Percentiles rank a stretch among this genome's conserved stretches.
phyloP scores from a whole-genome alignment of 2,888 invertebrate genomes.

The Hydrotaea diabolus region DNA sequence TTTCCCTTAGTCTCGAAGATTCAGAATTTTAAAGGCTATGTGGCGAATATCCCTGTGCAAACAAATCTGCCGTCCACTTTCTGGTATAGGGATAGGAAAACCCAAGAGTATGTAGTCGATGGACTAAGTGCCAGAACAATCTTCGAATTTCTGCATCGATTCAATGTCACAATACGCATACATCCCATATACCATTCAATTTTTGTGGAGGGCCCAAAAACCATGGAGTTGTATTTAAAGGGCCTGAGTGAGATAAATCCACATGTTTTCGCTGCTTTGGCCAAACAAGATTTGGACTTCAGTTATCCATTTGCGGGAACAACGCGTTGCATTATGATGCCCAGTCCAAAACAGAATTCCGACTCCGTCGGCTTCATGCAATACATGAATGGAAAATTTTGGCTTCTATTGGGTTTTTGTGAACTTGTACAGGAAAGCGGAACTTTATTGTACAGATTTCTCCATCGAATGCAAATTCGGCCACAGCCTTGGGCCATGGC shows the following conservation, averaged over 20 bases:
- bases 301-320: slow-evolving; percentile 38
- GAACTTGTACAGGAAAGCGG: neutral
- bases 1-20: neutral
- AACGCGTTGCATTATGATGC: slow-evolving; percentile 38
- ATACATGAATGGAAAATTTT: slow-evolving; percentile 27
- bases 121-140: slow-evolving; percentile 33
- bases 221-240: neutral
- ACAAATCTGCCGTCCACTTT: slow-evolving; percentile 42
- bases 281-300: slow-evolving; percentile 22
- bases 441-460: too few species aligned
- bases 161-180: slow-evolving; percentile 30
- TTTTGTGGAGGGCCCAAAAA: neutral
- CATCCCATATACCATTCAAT: slow-evolving; percentile 29
- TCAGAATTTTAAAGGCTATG: slow-evolving; percentile 24
- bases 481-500: too few species aligned
- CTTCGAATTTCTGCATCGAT: neutral
- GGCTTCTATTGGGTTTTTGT: neutral
- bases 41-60: slow-evolving; percentile 31
- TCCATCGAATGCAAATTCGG: too few species aligned
- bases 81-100: slow-evolving; percentile 37
- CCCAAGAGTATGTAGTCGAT: slow-evolving; percentile 3
- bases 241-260: slow-evolving; percentile 37
- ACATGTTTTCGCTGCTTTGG: neutral
- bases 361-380: neutral
- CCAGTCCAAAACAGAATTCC: neutral